Base-by-base conservation (phyloP, 2,113 vertebrate species). In the Diadophis punctatus region DNA sequence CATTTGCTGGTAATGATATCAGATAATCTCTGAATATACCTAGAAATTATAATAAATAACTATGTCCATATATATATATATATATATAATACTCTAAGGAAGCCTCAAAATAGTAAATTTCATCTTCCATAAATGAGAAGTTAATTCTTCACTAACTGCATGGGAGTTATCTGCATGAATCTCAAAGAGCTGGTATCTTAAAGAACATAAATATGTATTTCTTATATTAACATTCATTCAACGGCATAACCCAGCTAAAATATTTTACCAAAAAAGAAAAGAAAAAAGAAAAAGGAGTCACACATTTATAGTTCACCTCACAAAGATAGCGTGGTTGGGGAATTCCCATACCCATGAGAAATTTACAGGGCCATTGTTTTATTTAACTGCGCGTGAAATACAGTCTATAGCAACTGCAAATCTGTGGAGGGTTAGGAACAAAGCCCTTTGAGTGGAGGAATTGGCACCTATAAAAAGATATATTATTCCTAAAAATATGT, bases 391-490 rank as follows among this genome's bases (percentile, higher is more conserved):
- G 92, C 93, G 93, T 94, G 74, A 46, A 68, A 55, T 91, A 90
- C 85, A 95, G 94, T 49, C 94, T 34, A 49, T 92, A 87, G 93
- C 94, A 95, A 90, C 95, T 63, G 88, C 68, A 39, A 84, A 94
- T 93, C 90, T 39, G 52, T 51, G 74, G 80, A 88, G 92, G 94
- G 89, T 95, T 92, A 91, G 56, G 58, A 92, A 85, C 93, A 91
- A 84, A 87, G 86, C 92, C 90, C 39, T 86, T 93, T 92, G 90
- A 94, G 93, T 91, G 92, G 92, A 95, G 86, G 63, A 96, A 91
- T 58, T 89, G 86, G 91, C 1, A 1, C 51, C 58, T 84, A 86
- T 92, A 93, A 93, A 86, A 95, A 90, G 91, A 48, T 74, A 92
- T 68, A 90, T 94, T 88, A 92, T 90, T 90, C 74, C 84, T 63